Evolutionary conservation across 2,888 invertebrate genomes (phyloP), one percentile per base, ranked within the genome.

Genomic region (Chloroclysta siterata): DNA sequence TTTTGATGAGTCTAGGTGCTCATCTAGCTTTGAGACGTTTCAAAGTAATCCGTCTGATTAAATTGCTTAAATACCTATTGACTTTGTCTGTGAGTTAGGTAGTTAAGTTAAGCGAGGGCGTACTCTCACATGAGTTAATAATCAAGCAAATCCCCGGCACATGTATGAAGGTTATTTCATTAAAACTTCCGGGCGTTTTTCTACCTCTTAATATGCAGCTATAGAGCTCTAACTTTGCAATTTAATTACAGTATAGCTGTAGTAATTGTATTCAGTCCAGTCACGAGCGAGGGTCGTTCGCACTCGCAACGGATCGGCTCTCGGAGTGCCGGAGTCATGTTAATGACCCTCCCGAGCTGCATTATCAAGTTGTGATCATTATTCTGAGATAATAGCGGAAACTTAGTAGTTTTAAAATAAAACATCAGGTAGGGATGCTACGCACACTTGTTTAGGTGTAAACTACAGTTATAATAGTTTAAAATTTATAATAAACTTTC

Each of bases 221-320:
- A 76, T 79, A 80, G 78, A 80, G 75, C 79, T 79, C 75, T 81
- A 84, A 84, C 79, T 85, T 84, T 76, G 76, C 78, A 83, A 83
- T 86, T 84, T 84, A 81, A 86, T 86, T 84, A 84, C 77, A 77
- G 78, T 81, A 78, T 81, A 75, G 76, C 75, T 69, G 67, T 70
- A 73, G 79, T 82, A 83, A 84, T 82, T 80, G 76, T 80, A 82
- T 81, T 80, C 75, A 78, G 79, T 74, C 76, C 72, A 71, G 79
- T 77, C 75, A 79, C 73, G 75, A 79, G 66, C 68, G 64, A 70
- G 71, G 72, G 71, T 76, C 75, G 78, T 77, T 80, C 76, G 50
- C 62, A 33, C 76, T 79, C 75, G 28, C 52, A 17, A 42, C 53
- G 57, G 53, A 61, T 58, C 59, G 57, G 44, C 55, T 42, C 60